A percentile compares a stretch with the other conserved stretches of the same genome.
Evolutionary conservation across 2,888 invertebrate genomes (phyloP).

Genomic region (Stegana nigrithorax): DNA sequence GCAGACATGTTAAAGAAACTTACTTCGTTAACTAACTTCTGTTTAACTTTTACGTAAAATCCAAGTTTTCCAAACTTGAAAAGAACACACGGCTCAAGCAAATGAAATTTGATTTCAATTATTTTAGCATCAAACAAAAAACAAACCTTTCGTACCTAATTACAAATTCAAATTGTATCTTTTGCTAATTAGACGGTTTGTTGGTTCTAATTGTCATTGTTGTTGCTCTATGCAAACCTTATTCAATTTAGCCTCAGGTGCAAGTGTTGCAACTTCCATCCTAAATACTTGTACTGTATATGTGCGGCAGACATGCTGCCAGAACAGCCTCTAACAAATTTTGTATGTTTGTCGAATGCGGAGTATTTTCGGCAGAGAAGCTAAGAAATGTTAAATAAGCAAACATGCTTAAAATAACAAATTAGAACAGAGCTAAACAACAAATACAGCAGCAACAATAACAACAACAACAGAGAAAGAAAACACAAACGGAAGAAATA

Average conservation of each 20-base stretch:
- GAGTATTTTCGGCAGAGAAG: slow-evolving; percentile 1
- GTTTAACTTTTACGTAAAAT: no score
- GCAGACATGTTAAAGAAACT: no score
- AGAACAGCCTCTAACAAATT: slow-evolving; percentile 36
- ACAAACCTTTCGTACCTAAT: slow-evolving; percentile 33
- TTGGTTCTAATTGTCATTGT: slow-evolving; percentile 35
- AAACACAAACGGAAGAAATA: background rate
- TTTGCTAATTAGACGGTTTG: slow-evolving; percentile 53
- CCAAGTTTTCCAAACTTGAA: no score
- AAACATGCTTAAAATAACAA: slow-evolving; percentile 62
- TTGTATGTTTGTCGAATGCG: slow-evolving; percentile 17
- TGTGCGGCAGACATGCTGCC: no score
- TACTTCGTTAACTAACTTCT: no score
- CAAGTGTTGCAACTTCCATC: slow-evolving; percentile 19
- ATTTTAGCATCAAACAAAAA: no score
- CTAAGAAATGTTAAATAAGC: slow-evolving; percentile 39
- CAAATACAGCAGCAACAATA: slow-evolving; percentile 3
- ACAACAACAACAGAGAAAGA: slow-evolving; percentile 44
- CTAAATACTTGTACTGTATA: no score
- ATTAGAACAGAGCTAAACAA: slow-evolving; percentile 48
- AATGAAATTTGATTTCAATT: no score
- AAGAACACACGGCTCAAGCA: no score
- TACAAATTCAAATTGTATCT: slow-evolving; percentile 51
- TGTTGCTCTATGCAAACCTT: background rate
- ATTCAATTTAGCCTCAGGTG: slow-evolving; percentile 22